phyloP scores from a whole-genome alignment of 2,113 vertebrate species.

The Callopanchax toddi region DNA sequence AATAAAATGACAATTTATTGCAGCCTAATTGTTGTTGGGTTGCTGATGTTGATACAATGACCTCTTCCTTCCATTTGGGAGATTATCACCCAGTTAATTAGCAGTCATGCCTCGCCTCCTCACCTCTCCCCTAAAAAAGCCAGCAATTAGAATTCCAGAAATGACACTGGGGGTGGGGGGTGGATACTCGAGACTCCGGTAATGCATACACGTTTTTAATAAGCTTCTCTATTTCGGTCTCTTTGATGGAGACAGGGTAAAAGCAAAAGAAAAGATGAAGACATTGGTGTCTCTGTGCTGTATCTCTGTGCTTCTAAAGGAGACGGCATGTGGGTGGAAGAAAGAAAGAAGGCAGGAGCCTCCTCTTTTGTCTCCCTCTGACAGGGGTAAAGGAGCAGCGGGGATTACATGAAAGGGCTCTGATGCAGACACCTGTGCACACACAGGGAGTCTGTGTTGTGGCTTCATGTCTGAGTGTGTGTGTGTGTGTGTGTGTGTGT shows the following conservation, averaged over 20 bases:
- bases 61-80: conserved; percentile 30
- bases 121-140: conserved; percentile 34
- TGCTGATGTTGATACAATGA: conserved; percentile 40
- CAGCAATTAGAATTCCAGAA: conserved; percentile 35
- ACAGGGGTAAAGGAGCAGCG: conserved; percentile 44
- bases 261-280: conserved; percentile 14
- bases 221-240: conserved; percentile 32
- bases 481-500: conserved; percentile 18
- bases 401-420: conserved; percentile 61
- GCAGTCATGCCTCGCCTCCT: conserved; percentile 15
- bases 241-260: conserved; percentile 18
- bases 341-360: conserved; percentile 36
- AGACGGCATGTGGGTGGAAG: conserved; percentile 53
- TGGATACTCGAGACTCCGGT: neutral
- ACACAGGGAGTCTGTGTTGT: conserved; percentile 36
- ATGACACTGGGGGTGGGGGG: conserved; percentile 1
- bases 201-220: conserved; percentile 24
- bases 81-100: conserved; percentile 56
- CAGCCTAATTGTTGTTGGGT: conserved; percentile 23
- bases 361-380: conserved; percentile 54
- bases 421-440: conserved; percentile 60
- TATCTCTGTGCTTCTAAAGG: conserved; percentile 45
- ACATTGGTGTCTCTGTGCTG: conserved; percentile 33
- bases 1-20: conserved; percentile 27
- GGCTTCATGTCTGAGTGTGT: conserved; percentile 24